Percentiles rank a stretch among this genome's conserved stretches.
Conservation (phyloP, 2,797 vertebrate genomes). For the Microhierax caerulescens region DNA sequence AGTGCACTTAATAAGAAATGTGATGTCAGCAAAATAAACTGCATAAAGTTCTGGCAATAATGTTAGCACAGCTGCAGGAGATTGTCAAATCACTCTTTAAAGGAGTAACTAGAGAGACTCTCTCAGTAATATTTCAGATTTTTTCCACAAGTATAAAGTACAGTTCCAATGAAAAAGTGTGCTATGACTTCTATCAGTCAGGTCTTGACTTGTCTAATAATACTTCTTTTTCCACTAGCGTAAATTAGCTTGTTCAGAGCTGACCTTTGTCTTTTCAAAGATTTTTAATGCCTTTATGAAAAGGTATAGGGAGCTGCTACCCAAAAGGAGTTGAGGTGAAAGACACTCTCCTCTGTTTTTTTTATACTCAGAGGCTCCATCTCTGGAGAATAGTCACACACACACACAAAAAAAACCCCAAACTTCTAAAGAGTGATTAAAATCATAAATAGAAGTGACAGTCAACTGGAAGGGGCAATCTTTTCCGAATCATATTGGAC, state of each 20-base stretch:
- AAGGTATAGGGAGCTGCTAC: background rate
- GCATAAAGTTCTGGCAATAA: background rate
- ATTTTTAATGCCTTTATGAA: background rate
- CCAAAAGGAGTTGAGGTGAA: background rate
- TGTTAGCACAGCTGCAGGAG: background rate
- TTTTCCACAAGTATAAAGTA: background rate
- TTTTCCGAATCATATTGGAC: background rate
- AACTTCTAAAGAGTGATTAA: background rate
- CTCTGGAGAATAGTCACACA: background rate
- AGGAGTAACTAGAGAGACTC: background rate
- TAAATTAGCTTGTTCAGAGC: background rate
- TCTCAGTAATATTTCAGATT: background rate
- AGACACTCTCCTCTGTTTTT: background rate
- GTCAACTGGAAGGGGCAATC: background rate
- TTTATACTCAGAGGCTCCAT: background rate
- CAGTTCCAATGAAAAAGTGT: background rate
- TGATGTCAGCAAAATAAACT: background rate
- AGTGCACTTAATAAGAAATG: background rate
- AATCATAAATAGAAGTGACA: background rate
- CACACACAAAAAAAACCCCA: too few species aligned
- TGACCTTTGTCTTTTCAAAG: background rate
- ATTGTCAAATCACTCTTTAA: background rate
- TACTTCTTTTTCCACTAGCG: background rate
- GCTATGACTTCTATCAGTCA: background rate
- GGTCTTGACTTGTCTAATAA: background rate